Conservation (phyloP, 1,140 invertebrate species). For the Ephestia elutella region DNA sequence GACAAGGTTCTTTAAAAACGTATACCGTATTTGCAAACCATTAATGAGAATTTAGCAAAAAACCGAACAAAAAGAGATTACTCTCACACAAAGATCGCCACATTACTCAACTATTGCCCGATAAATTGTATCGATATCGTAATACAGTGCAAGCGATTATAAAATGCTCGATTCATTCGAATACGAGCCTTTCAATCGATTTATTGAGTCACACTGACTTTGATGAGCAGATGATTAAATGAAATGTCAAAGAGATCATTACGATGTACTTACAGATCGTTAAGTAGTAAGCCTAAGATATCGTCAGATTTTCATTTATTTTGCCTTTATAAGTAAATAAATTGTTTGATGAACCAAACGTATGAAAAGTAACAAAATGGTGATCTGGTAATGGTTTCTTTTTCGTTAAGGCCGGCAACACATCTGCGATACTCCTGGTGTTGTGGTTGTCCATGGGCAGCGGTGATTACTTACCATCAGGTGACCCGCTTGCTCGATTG, state of each 20-base stretch:
- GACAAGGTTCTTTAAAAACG: too few relatives aligned
- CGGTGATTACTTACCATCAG: too few relatives aligned
- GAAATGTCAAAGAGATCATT: background rate
- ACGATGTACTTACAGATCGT: background rate
- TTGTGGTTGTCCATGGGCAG: too few relatives aligned
- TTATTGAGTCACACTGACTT: background rate
- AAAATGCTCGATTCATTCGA: background rate
- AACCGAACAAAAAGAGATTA: background rate
- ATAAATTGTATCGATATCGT: background rate
- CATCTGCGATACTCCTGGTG: too few relatives aligned
- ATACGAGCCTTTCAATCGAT: background rate
- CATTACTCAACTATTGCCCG: background rate
- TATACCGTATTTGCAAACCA: background rate
- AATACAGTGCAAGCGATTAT: background rate
- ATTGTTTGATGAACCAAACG: too few relatives aligned
- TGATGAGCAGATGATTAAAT: background rate
- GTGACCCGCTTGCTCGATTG: too few relatives aligned
- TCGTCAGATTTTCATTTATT: too few relatives aligned
- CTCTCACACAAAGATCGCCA: background rate
- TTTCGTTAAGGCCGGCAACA: too few relatives aligned
- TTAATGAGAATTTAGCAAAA: background rate
- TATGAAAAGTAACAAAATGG: too few relatives aligned
- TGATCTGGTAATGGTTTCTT: too few relatives aligned
- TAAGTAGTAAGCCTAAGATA: too few relatives aligned
- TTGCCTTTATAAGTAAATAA: too few relatives aligned